Evolutionary conservation across 2,113 vertebrate species (phyloP).

Genomic region (Mobula hypostoma): DNA sequence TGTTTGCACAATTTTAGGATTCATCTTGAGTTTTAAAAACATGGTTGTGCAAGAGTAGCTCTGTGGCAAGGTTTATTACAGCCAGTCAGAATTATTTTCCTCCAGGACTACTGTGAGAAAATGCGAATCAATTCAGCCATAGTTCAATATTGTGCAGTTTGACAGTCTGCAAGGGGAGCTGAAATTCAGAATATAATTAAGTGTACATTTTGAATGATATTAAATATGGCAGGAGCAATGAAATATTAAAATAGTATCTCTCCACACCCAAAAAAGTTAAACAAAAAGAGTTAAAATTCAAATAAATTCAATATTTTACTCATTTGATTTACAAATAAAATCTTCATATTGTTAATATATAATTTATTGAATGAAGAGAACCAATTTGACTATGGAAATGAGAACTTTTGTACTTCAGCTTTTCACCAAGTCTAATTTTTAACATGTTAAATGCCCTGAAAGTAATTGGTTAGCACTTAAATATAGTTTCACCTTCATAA

Average conservation of each 20-base stretch:
- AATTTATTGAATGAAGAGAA: background rate
- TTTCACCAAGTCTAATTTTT: background rate
- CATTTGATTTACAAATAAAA: background rate
- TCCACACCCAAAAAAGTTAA: background rate
- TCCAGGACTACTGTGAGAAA: background rate
- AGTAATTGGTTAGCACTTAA: background rate
- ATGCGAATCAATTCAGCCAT: background rate
- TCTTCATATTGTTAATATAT: background rate
- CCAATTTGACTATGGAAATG: no score
- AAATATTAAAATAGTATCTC: background rate
- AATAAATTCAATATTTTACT: background rate
- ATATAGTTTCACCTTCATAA: background rate
- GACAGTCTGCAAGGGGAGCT: background rate
- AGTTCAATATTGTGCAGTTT: background rate
- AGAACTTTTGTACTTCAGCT: background rate
- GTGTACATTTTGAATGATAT: background rate
- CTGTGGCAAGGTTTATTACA: background rate
- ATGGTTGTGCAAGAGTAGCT: background rate
- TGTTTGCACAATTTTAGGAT: background rate
- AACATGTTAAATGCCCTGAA: no score
- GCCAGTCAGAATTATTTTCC: background rate
- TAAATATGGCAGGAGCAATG: background rate
- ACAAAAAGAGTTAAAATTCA: background rate
- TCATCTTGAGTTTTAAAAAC: background rate
- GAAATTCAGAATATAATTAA: background rate